Base-by-base conservation (phyloP, 1,140 invertebrate species). In the Grapholita molesta region DNA sequence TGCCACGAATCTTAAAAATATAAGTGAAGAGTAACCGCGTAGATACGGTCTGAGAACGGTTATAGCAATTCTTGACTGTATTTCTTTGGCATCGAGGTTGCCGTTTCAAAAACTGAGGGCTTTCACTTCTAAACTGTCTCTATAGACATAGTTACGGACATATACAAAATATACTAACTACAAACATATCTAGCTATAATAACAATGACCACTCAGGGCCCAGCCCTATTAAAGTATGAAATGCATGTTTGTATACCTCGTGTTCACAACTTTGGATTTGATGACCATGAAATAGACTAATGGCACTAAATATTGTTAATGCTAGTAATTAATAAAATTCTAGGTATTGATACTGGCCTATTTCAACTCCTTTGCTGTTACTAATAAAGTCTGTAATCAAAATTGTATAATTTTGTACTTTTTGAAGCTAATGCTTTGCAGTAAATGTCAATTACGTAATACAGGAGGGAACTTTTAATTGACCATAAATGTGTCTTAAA, bases 381-480 rank as follows among this genome's bases (percentile, higher is more conserved):
- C n/a, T n/a, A n/a, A n/a, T n/a, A 38, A 38, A 8, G 12, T 38
- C 35, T 38, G 12, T 38, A 4, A 1, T n/a, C 33, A 2, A n/a
- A n/a, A 0, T 38, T 38, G 35, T 38, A n/a, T 11, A 5, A n/a
- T 6, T 38, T 15, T 38, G n/a, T n/a, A 38, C 35, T 38, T 15
- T 38, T 38, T 38, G 12, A n/a, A 38, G 12, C 35, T n/a, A 38
- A 38, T 38, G 35, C n/a, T 38, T n/a, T 3, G 28, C 28, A 4
- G 3, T 30, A 30, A 30, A n/a, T 30, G 38, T 42, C 38, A 42
- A 42, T 48, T 48, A 48, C 8, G 42, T 12, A 2, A 48, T 3
- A 21, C 5, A 23, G 55, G 55, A 61, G 30, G 55, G 55, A 61
- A 61, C 4, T 5, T 57, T 57, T 57, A 57, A 57, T 57, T 57